These are phyloP conservation scores for Philereme vetulata DNA, from an alignment of 2,888 invertebrate genomes.

Conservation along the genomic window DNA sequence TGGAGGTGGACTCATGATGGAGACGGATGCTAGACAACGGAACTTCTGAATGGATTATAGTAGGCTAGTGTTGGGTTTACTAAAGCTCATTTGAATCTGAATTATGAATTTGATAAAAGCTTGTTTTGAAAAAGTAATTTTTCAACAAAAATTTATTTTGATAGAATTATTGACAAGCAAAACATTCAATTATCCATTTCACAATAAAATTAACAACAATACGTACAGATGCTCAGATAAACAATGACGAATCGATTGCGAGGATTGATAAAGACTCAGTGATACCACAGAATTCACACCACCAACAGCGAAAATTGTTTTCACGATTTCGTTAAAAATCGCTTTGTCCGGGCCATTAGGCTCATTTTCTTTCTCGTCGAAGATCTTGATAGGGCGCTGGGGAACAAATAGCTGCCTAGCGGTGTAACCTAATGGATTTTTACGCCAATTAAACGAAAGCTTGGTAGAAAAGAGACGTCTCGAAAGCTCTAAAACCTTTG, in stretches of 20 bases:
- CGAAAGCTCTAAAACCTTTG: constrained; percentile 14
- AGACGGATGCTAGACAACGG: no score
- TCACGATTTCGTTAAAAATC: constrained; percentile 37
- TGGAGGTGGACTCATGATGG: no score
- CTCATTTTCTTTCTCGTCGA: constrained; percentile 36
- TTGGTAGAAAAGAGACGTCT: constrained; percentile 12
- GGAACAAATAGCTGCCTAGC: constrained; percentile 31
- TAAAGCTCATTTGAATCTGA: no score
- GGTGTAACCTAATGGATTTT: constrained; percentile 41
- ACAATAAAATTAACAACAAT: background rate
- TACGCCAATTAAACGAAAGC: constrained; percentile 40
- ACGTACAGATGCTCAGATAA: constrained; percentile 9
- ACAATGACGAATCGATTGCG: constrained; percentile 8
- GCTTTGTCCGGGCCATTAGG: constrained; percentile 41
- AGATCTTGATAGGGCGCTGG: constrained; percentile 29
- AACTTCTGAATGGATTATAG: no score
- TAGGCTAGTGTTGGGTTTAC: no score
- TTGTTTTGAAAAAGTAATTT: no score
- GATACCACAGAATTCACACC: constrained; percentile 27
- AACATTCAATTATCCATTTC: no score
- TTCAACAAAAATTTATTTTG: no score
- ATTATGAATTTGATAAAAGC: no score
- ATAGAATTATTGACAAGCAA: no score
- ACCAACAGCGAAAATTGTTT: constrained; percentile 27
- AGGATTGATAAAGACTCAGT: constrained; percentile 17